Percentiles rank a stretch among this genome's conserved stretches.
These are phyloP conservation scores for Drosophila hydei DNA, from an alignment of 1,140 invertebrate species.

Conservation along the genomic window DNA sequence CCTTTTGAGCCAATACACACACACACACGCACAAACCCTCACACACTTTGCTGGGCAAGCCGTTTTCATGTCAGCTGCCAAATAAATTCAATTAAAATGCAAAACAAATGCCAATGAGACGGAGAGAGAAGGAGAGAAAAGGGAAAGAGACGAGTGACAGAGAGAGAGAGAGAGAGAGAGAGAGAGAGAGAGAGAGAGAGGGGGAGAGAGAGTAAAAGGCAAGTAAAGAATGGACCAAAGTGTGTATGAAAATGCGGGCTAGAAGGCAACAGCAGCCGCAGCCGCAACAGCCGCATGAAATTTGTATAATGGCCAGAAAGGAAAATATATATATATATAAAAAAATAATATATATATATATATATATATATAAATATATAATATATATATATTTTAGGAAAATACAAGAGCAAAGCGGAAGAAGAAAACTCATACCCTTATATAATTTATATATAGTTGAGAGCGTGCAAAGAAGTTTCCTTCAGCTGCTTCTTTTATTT, in stretches of 20 bases:
- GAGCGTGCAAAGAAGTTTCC: conserved; percentile 17
- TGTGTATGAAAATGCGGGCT: conserved; percentile 14
- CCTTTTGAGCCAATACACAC: conserved; percentile 23
- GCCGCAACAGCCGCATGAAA: conserved; percentile 40
- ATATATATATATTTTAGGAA: neutral
- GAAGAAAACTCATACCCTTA: conserved; percentile 8
- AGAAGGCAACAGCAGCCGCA: conserved; percentile 16
- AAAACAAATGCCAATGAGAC: conserved; percentile 63
- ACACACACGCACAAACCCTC: neutral
- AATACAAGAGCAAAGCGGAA: conserved; percentile 2
- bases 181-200: conserved; percentile 1
- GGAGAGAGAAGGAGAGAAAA: neutral
- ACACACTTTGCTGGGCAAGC: conserved; percentile 3
- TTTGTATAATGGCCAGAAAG: conserved; percentile 53
- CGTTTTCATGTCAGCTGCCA: conserved; percentile 54
- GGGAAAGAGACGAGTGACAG: conserved; percentile 8
- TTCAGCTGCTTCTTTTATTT: too few relatives aligned
- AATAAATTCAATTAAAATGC: conserved; percentile 77
- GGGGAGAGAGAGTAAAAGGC: neutral
- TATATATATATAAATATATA: neutral
- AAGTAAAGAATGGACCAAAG: conserved; percentile 4
- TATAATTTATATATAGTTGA: conserved; percentile 9
- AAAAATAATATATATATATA: neutral
- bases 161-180: neutral
- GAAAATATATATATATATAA: conserved; percentile 14